Percentiles rank a stretch among this genome's conserved stretches.
These are phyloP conservation scores for Zapus hudsonius DNA, from an alignment of 2,113 vertebrate species.

Conservation along the genomic window DNA sequence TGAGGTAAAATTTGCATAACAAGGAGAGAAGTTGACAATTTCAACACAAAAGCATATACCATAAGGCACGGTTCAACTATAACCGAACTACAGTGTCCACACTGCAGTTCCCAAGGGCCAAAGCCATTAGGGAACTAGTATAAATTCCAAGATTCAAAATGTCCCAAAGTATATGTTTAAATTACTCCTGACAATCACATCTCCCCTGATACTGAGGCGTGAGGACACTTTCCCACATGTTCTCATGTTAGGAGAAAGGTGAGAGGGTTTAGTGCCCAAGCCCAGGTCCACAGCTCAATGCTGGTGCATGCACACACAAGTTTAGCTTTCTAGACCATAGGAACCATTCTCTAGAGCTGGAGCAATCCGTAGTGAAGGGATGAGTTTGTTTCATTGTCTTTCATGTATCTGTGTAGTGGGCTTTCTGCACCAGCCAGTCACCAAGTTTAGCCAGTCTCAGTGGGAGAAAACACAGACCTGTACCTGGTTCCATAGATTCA, in stretches of 20 bases:
- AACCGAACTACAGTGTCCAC: background rate
- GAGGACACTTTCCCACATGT: background rate
- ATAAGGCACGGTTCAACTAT: background rate
- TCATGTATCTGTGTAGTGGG: fast-evolving
- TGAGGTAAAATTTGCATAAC: background rate
- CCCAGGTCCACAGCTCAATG: background rate
- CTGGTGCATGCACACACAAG: background rate
- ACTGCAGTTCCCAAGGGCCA: background rate
- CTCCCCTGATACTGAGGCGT: background rate
- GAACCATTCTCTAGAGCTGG: background rate
- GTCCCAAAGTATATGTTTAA: background rate
- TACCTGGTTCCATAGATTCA: background rate
- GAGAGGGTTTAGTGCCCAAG: background rate
- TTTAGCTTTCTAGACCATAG: background rate
- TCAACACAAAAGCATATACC: background rate
- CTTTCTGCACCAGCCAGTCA: background rate
- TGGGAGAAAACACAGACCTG: background rate
- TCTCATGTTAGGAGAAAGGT: background rate
- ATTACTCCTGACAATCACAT: background rate
- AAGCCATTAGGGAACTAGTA: background rate
- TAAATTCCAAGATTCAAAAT: background rate
- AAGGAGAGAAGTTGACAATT: background rate
- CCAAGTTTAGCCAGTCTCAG: background rate
- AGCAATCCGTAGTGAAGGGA: background rate
- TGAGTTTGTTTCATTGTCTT: too few species aligned